Base-by-base conservation (phyloP, 2,797 vertebrate genomes). In the Lycodopsis pacificus region DNA sequence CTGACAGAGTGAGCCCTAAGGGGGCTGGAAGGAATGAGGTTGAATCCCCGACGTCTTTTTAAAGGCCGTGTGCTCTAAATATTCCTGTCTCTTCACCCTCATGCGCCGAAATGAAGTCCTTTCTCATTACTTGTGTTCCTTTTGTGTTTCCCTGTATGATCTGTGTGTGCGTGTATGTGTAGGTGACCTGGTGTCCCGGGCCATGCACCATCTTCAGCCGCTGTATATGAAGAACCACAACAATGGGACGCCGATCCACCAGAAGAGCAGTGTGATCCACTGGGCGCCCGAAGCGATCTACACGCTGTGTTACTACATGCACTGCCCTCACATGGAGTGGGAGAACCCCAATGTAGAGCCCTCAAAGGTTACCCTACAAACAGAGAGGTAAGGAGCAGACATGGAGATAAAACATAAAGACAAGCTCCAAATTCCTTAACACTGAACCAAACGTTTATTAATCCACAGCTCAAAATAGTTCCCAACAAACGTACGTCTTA, bases 261-360 rank as follows among this genome's bases (percentile, higher is more conserved):
- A 97, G 88, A 97, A 97, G 93, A 96, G 95, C 79, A 89, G 94
- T 7, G 89, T 94, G 0, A 95, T 97, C 42, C 97, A 98, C 93
- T 99, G 98, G 98, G 96, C 97, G 25, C 97, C 98, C 0, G 98
- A 99, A 87, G 97, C 98, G 7, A 95, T 99, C 63, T 98, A 99
- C 87, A 99, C 98, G 0, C 97, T 99, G 46, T 99, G 97, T 91
- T 99, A 99, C 91, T 99, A 99, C 94, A 99, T 99, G 97, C 98
- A 99, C 95, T 99, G 97, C 82, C 97, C 97, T 0, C 98, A 99
- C 82, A 97, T 98, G 96, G 98, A 99, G 87, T 99, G 97, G 97
- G 98, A 99, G 88, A 99, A 98, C 88, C 97, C 97, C 61, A 98
- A 98, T 0, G 95, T 98, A 71, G 98, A 99, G 81, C 97, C 97